phyloP scores from a whole-genome alignment of 1,140 invertebrate species.

The Trinorchestia longiramus region DNA sequence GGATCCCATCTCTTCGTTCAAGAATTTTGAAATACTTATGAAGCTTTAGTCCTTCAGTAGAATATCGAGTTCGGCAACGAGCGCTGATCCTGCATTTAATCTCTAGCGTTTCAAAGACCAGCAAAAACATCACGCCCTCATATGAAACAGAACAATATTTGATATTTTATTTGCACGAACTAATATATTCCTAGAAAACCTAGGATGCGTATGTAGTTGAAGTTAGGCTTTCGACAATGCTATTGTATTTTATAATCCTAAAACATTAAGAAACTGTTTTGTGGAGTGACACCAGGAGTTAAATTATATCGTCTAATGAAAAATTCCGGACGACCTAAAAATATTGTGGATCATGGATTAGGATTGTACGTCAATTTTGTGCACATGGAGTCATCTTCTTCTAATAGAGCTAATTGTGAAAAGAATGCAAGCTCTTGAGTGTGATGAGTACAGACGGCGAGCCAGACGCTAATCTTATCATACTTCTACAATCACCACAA shows the following conservation, averaged over 20 bases:
- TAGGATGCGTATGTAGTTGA: not conserved
- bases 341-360: too few species aligned
- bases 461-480: too few species aligned
- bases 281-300: too few species aligned
- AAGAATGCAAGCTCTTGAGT: too few species aligned
- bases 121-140: not conserved
- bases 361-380: too few species aligned
- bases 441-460: too few species aligned
- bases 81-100: not conserved
- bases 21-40: not conserved
- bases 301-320: too few species aligned
- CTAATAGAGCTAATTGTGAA: too few species aligned
- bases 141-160: not conserved
- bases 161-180: not conserved
- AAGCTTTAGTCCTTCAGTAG: not conserved
- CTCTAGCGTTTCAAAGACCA: not conserved
- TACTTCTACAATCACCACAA: too few species aligned
- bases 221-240: not conserved
- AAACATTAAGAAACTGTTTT: too few species aligned
- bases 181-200: not conserved
- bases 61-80: not conserved
- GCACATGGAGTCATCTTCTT: too few species aligned
- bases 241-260: not conserved
- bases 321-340: too few species aligned
- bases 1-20: not conserved